A percentile compares a stretch with the other conserved stretches of the same genome.
phyloP scores from a whole-genome alignment of 2,888 invertebrate genomes.

The Epinotia demarniana region DNA sequence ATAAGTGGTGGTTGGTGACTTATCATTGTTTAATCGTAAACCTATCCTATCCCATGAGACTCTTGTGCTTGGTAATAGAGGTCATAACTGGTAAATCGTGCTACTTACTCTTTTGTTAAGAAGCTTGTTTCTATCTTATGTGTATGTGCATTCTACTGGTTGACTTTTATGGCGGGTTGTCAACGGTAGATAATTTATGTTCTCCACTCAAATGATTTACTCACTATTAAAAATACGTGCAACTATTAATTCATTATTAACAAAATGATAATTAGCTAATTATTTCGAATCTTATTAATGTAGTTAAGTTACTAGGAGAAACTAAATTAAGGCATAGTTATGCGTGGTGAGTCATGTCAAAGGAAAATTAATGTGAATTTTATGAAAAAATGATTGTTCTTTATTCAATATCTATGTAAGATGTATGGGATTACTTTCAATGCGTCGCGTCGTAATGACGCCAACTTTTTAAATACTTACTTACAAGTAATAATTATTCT shows the following conservation, averaged over 20 bases:
- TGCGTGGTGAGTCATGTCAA: background rate
- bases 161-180: slow-evolving; percentile 65
- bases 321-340: slow-evolving; percentile 1
- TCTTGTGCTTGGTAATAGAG: slow-evolving; percentile 20
- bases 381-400: background rate
- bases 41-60: slow-evolving; percentile 6
- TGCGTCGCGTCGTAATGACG: slow-evolving; percentile 1
- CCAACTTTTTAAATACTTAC: slow-evolving; percentile 3
- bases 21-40: slow-evolving; percentile 29
- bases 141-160: slow-evolving; percentile 67
- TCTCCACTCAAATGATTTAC: slow-evolving; percentile 27
- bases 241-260: slow-evolving; percentile 13
- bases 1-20: slow-evolving; percentile 41
- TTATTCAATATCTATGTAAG: slow-evolving; percentile 16
- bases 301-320: background rate
- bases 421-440: slow-evolving; percentile 9
- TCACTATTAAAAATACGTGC: slow-evolving; percentile 33
- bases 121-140: slow-evolving; percentile 51
- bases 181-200: slow-evolving; percentile 44
- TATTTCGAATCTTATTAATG: slow-evolving; percentile 11
- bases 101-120: slow-evolving; percentile 30
- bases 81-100: slow-evolving; percentile 13
- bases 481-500: background rate
- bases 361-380: slow-evolving; percentile 7
- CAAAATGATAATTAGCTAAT: slow-evolving; percentile 34